phyloP scores from a whole-genome alignment of 2,113 vertebrate genomes.

The Xerus inauris region DNA sequence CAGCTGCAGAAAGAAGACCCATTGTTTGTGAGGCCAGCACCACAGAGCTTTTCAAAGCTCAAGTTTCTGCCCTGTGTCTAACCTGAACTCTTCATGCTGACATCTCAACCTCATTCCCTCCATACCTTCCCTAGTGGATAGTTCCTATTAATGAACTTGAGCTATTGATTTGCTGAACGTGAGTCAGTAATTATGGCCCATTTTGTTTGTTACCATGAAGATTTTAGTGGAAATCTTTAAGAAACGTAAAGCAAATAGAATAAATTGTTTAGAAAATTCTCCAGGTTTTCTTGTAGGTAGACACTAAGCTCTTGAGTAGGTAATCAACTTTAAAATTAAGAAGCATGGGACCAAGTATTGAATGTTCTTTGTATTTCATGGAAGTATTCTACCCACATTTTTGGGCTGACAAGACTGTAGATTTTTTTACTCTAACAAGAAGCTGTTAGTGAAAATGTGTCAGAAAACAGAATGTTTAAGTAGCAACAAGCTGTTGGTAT shows the following conservation, averaged over 20 bases:
- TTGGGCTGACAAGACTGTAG: neutral
- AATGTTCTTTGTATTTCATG: neutral
- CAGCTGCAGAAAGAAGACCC: neutral
- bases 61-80: neutral
- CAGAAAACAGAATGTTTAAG: neutral
- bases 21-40: neutral
- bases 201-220: slow-evolving; percentile 17
- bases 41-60: neutral
- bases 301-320: neutral
- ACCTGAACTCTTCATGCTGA: neutral
- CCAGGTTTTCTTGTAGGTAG: neutral
- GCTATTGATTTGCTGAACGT: slow-evolving; percentile 12
- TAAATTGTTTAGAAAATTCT: neutral
- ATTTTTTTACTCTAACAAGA: neutral
- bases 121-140: neutral
- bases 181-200: neutral
- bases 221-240: slow-evolving; percentile 56
- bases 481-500: neutral
- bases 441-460: neutral
- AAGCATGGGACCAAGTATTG: neutral
- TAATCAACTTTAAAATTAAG: neutral
- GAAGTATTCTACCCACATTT: neutral
- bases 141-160: neutral
- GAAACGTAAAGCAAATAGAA: slow-evolving; percentile 12
- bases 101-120: neutral